Percentiles rank a stretch among this genome's conserved stretches.
phyloP scores from a whole-genome alignment of 92 coral and sea anemone genomes.

The Pocillopora grandis region DNA sequence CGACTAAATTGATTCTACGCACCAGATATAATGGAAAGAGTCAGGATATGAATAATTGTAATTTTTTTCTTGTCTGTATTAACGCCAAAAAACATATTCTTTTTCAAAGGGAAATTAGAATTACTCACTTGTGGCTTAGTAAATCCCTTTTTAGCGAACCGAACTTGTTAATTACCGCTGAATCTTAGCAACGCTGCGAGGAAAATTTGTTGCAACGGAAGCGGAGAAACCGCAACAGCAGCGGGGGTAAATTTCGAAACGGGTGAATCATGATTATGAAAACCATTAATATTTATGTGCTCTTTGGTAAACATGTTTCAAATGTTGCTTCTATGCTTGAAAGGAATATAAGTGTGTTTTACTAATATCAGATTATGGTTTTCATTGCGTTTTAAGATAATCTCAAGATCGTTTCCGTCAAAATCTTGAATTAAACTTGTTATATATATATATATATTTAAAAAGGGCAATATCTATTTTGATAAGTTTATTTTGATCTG shows the following conservation, averaged over 20 bases:
- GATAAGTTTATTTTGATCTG: neutral
- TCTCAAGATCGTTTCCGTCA: neutral
- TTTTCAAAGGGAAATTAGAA: conserved; percentile 9
- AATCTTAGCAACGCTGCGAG: neutral
- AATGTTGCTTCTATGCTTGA: neutral
- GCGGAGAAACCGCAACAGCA: neutral
- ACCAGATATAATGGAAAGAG: neutral
- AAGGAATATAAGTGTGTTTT: neutral
- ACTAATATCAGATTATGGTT: neutral
- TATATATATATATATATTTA: neutral
- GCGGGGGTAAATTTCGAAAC: neutral
- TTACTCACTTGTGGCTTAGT: neutral
- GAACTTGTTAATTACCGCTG: conserved; percentile 1
- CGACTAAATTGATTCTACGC: too few relatives aligned
- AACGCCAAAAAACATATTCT: conserved; percentile 1
- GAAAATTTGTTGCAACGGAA: neutral
- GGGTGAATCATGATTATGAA: neutral
- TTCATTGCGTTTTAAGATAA: too few relatives aligned
- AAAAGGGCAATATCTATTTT: neutral
- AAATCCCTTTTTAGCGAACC: neutral
- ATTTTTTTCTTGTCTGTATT: conserved; percentile 16
- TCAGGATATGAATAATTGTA: neutral
- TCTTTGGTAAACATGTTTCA: neutral
- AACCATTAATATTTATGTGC: conserved; percentile 16
- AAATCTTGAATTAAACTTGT: neutral